Percentiles rank a stretch among this genome's conserved stretches.
phyloP scores from a whole-genome alignment of 2,797 vertebrate genomes.

The Chrosomus eos region DNA sequence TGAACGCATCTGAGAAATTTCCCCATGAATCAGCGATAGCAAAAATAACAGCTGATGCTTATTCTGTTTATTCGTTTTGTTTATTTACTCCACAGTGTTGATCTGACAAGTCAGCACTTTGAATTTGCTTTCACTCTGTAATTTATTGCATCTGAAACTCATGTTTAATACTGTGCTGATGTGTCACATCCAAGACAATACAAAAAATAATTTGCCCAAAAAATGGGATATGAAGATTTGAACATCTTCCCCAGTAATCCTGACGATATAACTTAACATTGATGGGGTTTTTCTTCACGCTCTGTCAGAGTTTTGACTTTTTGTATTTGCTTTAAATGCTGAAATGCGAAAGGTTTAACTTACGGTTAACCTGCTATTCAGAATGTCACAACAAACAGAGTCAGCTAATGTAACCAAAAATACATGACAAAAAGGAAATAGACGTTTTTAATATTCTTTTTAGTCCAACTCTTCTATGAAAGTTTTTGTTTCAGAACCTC shows the following conservation, averaged over 20 bases:
- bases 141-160: not conserved
- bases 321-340: constrained; percentile 5
- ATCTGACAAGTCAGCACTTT: constrained; percentile 8
- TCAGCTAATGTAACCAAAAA: not conserved
- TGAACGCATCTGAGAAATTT: not conserved
- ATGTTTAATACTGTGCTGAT: not conserved
- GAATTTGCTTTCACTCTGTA: not conserved
- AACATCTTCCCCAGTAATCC: not conserved
- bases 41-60: not conserved
- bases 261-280: not conserved
- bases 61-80: not conserved
- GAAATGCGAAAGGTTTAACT: not conserved
- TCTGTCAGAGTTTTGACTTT: not conserved
- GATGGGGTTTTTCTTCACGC: not conserved
- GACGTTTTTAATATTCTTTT: not conserved
- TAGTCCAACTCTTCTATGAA: not conserved
- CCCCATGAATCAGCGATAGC: not conserved
- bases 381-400: not conserved
- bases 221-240: constrained; percentile 5
- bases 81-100: constrained; percentile 19
- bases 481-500: not conserved
- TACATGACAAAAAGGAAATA: not conserved
- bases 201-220: not conserved
- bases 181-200: not conserved
- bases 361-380: not conserved